phyloP scores from a whole-genome alignment of 2,113 vertebrate species.

The Ginglymostoma cirratum region DNA sequence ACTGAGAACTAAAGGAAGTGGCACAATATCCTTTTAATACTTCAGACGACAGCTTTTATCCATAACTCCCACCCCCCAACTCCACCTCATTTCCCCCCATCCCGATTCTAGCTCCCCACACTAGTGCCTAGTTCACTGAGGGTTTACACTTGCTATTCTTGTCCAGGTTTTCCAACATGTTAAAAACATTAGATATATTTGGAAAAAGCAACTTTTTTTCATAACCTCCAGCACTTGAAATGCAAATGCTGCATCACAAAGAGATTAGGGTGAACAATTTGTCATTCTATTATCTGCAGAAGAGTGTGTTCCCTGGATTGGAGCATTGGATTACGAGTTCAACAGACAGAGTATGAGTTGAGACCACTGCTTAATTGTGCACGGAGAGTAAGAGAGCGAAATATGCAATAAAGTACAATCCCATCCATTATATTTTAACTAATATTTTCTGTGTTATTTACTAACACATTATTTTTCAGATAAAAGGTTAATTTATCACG shows the following conservation, averaged over 20 bases:
- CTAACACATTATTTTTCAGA: constrained; percentile 8
- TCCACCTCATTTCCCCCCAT: too few relatives aligned
- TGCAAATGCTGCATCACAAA: not conserved
- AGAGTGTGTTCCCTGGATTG: not conserved
- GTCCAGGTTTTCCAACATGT: not conserved
- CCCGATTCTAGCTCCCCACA: too few relatives aligned
- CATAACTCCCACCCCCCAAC: too few relatives aligned
- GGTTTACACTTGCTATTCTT: too few relatives aligned
- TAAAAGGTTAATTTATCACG: not conserved
- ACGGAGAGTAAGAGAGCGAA: not conserved
- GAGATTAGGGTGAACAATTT: not conserved
- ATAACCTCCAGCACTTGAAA: not conserved
- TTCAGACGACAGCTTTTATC: too few relatives aligned
- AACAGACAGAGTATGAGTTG: not conserved
- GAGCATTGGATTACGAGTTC: not conserved
- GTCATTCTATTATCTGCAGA: not conserved
- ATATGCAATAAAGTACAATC: not conserved
- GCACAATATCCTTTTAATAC: too few relatives aligned
- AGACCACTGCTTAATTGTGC: not conserved
- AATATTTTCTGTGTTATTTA: constrained; percentile 32
- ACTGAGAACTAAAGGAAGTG: too few relatives aligned
- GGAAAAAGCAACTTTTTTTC: not conserved
- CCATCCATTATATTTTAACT: constrained; percentile 26
- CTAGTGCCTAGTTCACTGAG: too few relatives aligned
- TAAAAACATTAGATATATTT: not conserved